Conservation (phyloP, 2,888 invertebrate species). For the Plemyria rubiginata region DNA sequence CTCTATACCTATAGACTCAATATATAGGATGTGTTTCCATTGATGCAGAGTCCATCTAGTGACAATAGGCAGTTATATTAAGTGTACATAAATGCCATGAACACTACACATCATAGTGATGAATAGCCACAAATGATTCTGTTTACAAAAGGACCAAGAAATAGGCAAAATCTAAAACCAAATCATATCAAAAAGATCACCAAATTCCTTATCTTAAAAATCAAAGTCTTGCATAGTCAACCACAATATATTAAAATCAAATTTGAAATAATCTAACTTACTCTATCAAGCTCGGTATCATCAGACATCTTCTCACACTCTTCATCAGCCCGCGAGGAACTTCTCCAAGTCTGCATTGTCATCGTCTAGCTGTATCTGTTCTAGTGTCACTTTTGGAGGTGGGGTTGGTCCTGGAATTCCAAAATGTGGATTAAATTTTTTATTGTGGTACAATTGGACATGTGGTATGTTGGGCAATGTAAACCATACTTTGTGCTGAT, state of each 20-base stretch:
- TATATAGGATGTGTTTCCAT: too few species aligned
- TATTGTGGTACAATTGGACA: too few species aligned
- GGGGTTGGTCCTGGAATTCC: slow-evolving; percentile 57
- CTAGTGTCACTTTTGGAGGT: slow-evolving; percentile 63
- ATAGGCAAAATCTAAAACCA: not conserved
- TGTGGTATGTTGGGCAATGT: too few species aligned
- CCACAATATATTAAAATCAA: slow-evolving; percentile 59
- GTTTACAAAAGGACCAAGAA: too few species aligned
- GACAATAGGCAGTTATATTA: too few species aligned
- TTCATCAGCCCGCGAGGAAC: slow-evolving; percentile 71
- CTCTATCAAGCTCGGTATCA: slow-evolving; percentile 35
- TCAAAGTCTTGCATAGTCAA: slow-evolving; percentile 45
- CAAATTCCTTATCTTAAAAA: not conserved
- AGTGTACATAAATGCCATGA: too few species aligned
- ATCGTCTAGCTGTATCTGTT: slow-evolving; percentile 74
- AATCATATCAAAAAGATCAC: not conserved
- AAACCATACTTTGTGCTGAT: too few species aligned
- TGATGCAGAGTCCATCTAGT: too few species aligned
- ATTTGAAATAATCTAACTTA: slow-evolving; percentile 52
- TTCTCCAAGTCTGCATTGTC: slow-evolving; percentile 70
- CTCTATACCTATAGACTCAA: too few species aligned
- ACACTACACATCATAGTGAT: too few species aligned
- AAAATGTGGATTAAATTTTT: not conserved
- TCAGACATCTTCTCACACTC: too few species aligned
- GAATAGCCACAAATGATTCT: too few species aligned